These are phyloP conservation scores for Biston betularia DNA, from an alignment of 2,888 invertebrate genomes.

Conservation along the genomic window DNA sequence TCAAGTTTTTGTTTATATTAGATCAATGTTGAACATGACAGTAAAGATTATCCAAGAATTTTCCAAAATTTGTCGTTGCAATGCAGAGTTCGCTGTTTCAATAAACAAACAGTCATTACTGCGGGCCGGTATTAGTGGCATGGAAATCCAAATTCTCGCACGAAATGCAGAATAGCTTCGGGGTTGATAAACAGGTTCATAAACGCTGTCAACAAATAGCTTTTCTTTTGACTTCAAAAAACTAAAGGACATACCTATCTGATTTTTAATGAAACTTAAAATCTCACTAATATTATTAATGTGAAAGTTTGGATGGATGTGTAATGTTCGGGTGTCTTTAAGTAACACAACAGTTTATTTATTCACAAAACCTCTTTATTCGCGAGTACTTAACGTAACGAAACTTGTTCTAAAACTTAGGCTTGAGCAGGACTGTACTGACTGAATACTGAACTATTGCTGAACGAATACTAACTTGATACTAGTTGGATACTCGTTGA, in stretches of 20 bases:
- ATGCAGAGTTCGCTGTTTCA: constrained; percentile 21
- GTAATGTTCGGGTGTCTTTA: too few species aligned
- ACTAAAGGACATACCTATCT: not conserved
- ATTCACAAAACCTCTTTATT: too few species aligned
- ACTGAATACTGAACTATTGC: too few species aligned
- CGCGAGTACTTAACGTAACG: too few species aligned
- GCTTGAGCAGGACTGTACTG: too few species aligned
- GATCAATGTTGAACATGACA: not conserved
- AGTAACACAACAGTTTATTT: too few species aligned
- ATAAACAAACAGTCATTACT: constrained; percentile 59
- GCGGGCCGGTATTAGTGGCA: constrained; percentile 39
- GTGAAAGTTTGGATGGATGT: too few species aligned
- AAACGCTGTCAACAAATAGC: constrained; percentile 48
- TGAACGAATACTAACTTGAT: too few species aligned
- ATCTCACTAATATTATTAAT: too few species aligned
- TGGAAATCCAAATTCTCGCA: constrained; percentile 63
- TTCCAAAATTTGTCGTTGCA: constrained; percentile 12
- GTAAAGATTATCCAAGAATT: not conserved
- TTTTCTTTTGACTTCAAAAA: not conserved
- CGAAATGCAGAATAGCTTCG: constrained; percentile 57
- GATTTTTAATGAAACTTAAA: not conserved
- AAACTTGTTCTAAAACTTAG: too few species aligned
- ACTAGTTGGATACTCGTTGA: too few species aligned
- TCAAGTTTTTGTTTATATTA: not conserved
- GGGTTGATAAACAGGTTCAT: constrained; percentile 59